phyloP scores from a whole-genome alignment of 2,797 vertebrate species.

The Sebastes oblongus region DNA sequence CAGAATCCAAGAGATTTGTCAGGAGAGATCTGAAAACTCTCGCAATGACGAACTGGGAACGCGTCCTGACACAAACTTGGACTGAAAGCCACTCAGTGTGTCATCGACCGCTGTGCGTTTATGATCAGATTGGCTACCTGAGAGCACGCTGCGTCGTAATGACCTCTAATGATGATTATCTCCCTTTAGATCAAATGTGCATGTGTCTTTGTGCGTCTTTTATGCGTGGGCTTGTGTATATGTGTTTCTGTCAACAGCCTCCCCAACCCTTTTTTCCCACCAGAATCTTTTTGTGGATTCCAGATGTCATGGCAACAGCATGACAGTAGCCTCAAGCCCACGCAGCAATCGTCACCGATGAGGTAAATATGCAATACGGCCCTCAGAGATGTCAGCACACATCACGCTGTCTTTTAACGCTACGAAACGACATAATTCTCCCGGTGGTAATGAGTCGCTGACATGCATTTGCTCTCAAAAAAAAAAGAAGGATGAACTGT shows the following conservation, averaged over 20 bases:
- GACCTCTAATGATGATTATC: constrained; percentile 33
- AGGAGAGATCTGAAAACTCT: constrained; percentile 28
- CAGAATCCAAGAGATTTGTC: constrained; percentile 40
- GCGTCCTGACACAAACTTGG: constrained; percentile 40
- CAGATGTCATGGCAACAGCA: constrained; percentile 74
- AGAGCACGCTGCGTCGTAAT: constrained; percentile 6
- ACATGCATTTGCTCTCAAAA: background rate
- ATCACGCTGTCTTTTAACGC: constrained; percentile 3
- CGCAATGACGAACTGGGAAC: constrained; percentile 23
- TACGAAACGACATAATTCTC: background rate
- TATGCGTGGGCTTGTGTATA: background rate
- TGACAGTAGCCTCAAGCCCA: constrained; percentile 47
- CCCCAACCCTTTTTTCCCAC: background rate
- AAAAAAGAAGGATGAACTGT: background rate
- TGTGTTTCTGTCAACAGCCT: constrained; percentile 17
- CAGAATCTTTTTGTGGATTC: constrained; percentile 42
- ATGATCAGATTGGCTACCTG: constrained; percentile 44
- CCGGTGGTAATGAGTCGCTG: background rate
- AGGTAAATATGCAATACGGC: constrained; percentile 34
- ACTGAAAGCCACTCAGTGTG: constrained; percentile 33
- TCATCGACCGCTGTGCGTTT: constrained; percentile 14
- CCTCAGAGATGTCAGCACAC: constrained; percentile 18
- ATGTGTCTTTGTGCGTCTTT: background rate
- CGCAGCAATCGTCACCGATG: constrained; percentile 41
- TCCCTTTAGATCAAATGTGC: constrained; percentile 25